phyloP scores from a whole-genome alignment of 2,113 vertebrate species.

The Ptilonorhynchus violaceus region DNA sequence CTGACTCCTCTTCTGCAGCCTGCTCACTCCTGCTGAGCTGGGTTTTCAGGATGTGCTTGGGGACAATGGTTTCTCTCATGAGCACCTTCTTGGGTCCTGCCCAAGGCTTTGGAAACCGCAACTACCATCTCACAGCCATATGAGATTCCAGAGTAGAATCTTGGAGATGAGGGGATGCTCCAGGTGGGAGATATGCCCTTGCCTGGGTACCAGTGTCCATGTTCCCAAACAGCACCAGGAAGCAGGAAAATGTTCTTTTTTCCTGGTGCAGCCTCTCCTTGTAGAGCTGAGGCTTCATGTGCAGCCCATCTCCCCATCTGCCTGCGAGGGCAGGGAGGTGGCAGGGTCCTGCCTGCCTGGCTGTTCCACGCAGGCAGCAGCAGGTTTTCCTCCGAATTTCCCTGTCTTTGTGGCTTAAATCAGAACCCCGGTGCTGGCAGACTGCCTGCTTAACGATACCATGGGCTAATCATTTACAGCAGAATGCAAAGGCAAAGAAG shows the following conservation, averaged over 20 bases:
- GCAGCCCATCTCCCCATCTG: background rate
- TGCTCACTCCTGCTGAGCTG: background rate
- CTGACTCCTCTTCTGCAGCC: background rate
- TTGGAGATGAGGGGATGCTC: background rate
- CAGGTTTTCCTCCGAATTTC: background rate
- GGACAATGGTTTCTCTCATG: background rate
- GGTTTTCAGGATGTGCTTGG: background rate
- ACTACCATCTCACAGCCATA: background rate
- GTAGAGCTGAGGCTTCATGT: background rate
- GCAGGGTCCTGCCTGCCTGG: background rate
- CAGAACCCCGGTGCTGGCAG: conserved; percentile 1
- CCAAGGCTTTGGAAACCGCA: background rate
- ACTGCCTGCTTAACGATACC: background rate
- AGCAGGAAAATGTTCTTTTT: background rate
- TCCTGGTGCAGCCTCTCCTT: background rate
- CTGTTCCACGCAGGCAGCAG: background rate
- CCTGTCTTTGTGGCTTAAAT: background rate
- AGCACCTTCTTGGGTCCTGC: background rate
- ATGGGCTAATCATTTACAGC: conserved; percentile 16
- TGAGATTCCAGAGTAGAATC: too few relatives aligned
- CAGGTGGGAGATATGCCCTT: background rate
- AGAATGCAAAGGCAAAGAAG: background rate
- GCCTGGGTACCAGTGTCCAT: background rate
- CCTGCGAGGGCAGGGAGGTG: accelerated
- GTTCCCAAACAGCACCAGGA: background rate